Evolutionary conservation across 2,113 vertebrate species (phyloP).

Genomic region (Mungos mungo): DNA sequence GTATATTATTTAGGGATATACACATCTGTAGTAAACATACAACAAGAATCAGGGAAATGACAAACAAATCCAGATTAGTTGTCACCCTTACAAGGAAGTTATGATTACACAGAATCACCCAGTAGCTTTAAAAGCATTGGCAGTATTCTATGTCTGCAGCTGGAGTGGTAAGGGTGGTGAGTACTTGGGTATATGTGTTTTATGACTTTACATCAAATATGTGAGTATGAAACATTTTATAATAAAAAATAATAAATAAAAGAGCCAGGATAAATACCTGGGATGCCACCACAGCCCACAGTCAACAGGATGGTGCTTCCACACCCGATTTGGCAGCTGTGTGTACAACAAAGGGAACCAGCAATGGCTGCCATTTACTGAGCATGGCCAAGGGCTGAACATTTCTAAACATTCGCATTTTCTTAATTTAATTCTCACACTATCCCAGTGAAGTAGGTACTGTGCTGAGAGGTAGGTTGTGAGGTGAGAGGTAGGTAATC

Average conservation of each 20-base stretch:
- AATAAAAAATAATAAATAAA: not conserved
- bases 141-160: not conserved
- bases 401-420: not conserved
- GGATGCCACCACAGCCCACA: not conserved
- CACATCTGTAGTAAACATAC: not conserved
- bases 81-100: not conserved
- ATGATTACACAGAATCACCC: not conserved
- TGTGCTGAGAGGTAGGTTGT: not conserved
- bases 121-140: not conserved
- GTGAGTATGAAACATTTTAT: not conserved
- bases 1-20: not conserved
- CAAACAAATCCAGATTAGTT: not conserved
- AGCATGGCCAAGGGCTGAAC: not conserved
- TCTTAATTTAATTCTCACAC: not conserved
- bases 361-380: not conserved
- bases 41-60: not conserved
- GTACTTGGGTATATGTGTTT: not conserved
- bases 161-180: too few relatives aligned
- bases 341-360: not conserved
- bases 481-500: not conserved
- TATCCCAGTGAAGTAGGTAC: not conserved
- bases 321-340: not conserved
- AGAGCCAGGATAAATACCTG: not conserved
- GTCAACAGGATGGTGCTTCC: not conserved
- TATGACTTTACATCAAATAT: not conserved